These are phyloP conservation scores for Hipposideros larvatus DNA, from an alignment of 2,797 vertebrate species.

Conservation along the genomic window DNA sequence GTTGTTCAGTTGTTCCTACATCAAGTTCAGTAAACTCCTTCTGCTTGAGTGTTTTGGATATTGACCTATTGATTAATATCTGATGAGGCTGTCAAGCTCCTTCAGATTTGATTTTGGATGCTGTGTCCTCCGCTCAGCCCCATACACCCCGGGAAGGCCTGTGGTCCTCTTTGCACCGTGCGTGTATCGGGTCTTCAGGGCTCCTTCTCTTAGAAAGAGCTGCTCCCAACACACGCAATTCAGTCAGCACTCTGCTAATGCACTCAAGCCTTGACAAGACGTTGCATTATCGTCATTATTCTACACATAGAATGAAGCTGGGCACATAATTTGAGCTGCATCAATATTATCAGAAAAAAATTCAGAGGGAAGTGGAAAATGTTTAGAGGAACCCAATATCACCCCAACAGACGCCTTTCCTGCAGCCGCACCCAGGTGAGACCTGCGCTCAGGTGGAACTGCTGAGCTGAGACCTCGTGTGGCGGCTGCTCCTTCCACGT, in stretches of 20 bases:
- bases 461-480: accelerated
- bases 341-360: not conserved
- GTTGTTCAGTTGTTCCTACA: not conserved
- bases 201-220: not conserved
- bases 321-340: not conserved
- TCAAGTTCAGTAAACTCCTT: not conserved
- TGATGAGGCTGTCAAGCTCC: not conserved
- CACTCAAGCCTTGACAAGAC: not conserved
- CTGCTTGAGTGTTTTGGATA: not conserved
- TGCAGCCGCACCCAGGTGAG: accelerated
- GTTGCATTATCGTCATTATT: not conserved
- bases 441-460: not conserved
- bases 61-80: not conserved
- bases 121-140: not conserved
- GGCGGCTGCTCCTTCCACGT: accelerated
- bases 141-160: accelerated
- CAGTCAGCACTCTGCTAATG: not conserved
- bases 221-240: not conserved
- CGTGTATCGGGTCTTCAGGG: accelerated
- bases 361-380: not conserved
- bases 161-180: accelerated
- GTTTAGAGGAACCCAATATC: not conserved
- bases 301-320: not conserved
- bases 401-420: accelerated
- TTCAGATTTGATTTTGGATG: not conserved